Evolutionary conservation across 2,113 vertebrate genomes (phyloP).

Genomic region (Hylia prasina): DNA sequence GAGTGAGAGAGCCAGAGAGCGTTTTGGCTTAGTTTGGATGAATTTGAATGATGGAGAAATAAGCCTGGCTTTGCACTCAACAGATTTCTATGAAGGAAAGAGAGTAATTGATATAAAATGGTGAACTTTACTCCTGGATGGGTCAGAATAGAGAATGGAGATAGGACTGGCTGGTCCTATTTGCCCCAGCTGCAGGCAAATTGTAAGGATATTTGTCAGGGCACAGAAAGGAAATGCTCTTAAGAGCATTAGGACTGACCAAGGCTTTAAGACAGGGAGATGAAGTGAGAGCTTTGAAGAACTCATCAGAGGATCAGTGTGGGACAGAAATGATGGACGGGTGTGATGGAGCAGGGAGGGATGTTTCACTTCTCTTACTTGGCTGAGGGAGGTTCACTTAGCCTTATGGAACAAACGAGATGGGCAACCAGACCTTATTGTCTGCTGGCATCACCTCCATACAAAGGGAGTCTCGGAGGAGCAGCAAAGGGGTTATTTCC

Average conservation of each 20-base stretch:
- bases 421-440: not conserved
- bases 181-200: not conserved
- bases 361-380: not conserved
- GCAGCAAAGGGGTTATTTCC: not conserved
- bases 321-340: not conserved
- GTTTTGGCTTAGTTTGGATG: not conserved
- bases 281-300: not conserved
- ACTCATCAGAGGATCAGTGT: not conserved
- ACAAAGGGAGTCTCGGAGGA: not conserved
- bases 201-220: not conserved
- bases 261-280: not conserved
- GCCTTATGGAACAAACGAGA: accelerated
- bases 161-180: not conserved
- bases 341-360: not conserved
- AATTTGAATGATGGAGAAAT: not conserved
- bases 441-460: not conserved
- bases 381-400: not conserved
- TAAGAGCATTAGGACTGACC: not conserved
- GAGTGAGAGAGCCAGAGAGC: not conserved
- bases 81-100: not conserved
- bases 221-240: not conserved
- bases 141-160: not conserved
- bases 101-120: not conserved
- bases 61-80: not conserved
- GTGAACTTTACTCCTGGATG: not conserved